phyloP scores from a whole-genome alignment of 2,888 invertebrate species.

The Neria commutata region DNA sequence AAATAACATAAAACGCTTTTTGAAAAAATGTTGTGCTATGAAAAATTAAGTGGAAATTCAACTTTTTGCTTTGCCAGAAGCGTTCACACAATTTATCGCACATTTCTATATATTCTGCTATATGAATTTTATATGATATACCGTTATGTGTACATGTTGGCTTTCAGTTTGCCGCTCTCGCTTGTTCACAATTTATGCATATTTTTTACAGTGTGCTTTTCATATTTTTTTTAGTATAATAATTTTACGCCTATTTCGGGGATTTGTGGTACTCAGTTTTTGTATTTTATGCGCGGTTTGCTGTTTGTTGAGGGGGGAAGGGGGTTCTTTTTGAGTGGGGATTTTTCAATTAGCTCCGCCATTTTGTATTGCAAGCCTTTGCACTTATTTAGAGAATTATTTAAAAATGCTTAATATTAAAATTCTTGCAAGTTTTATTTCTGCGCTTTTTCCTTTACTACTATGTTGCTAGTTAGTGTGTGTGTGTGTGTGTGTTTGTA shows the following conservation, averaged over 20 bases:
- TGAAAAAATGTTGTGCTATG: too few species aligned
- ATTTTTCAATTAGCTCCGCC: neutral
- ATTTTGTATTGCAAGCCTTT: neutral
- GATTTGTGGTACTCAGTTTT: conserved; percentile 17
- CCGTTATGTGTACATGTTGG: conserved; percentile 19
- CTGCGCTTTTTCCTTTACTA: conserved; percentile 6
- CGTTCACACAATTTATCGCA: too few species aligned
- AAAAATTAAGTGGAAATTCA: too few species aligned
- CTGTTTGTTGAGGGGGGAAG: neutral
- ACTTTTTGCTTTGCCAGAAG: too few species aligned
- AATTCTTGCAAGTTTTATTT: conserved; percentile 17
- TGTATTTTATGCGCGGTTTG: conserved; percentile 24
- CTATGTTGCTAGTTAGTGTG: conserved; percentile 15
- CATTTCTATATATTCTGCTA: conserved; percentile 5
- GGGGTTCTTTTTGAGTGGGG: neutral
- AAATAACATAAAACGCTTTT: neutral
- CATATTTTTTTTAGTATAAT: conserved; percentile 29
- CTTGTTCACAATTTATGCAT: too few species aligned
- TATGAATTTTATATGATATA: conserved; percentile 11
- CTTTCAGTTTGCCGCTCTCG: too few species aligned
- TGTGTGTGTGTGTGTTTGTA: conserved; percentile 26
- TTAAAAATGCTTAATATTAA: neutral
- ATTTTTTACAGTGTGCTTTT: conserved; percentile 19
- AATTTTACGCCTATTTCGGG: conserved; percentile 6
- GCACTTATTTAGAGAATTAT: neutral